Evolutionary conservation across 2,797 vertebrate species (phyloP).

Genomic region (Triplophysa yarkandensis): DNA sequence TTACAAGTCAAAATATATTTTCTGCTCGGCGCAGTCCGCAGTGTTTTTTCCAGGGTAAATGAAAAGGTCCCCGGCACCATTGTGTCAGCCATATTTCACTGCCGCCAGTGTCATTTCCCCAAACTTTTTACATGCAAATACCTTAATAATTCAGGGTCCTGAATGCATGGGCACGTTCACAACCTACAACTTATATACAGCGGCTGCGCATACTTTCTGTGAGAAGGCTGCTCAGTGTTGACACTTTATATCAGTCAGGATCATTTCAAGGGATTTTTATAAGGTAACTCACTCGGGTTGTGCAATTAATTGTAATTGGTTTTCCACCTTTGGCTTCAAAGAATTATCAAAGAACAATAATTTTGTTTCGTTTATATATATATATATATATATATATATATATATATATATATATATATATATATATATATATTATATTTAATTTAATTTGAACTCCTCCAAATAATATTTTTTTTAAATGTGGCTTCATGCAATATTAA

Average conservation of each 20-base stretch:
- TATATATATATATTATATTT: no score
- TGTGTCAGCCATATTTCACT: constrained; percentile 63
- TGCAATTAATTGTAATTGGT: no score
- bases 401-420: no score
- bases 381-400: no score
- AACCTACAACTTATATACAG: constrained; percentile 24
- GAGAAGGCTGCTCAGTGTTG: constrained; percentile 47
- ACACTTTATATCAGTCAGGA: constrained; percentile 28
- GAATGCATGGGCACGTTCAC: constrained; percentile 6
- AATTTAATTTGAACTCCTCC: no score
- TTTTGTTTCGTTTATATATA: no score
- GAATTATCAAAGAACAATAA: no score
- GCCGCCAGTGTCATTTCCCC: constrained; percentile 54
- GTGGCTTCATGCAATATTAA: no score
- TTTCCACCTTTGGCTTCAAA: no score
- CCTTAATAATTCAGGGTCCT: constrained; percentile 68
- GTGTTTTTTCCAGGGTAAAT: constrained; percentile 72
- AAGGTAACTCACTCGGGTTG: constrained; percentile 21
- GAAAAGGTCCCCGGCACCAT: constrained; percentile 65
- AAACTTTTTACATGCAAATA: constrained; percentile 67
- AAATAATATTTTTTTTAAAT: no score
- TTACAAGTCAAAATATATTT: constrained; percentile 76
- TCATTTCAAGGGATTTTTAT: constrained; percentile 30
- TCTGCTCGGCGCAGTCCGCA: constrained; percentile 65
- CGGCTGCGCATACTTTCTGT: constrained; percentile 35